Evolutionary conservation across 1,140 invertebrate genomes (phyloP).

Genomic region (Probaryconus sp.): DNA sequence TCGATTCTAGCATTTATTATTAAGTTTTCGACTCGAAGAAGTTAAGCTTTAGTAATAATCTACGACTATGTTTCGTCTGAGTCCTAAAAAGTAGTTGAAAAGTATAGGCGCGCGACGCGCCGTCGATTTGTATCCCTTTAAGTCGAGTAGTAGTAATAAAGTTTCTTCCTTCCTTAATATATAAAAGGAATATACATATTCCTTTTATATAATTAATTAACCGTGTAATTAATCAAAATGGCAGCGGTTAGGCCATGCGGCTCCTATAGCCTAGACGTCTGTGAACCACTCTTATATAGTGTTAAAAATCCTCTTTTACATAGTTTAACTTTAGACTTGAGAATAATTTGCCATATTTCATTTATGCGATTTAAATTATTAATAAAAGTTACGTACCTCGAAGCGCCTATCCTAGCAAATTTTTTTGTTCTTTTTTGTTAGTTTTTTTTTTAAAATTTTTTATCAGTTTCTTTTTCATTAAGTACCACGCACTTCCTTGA

Average conservation of each 20-base stretch:
- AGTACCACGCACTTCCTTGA: constrained; percentile 22
- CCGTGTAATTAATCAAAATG: constrained; percentile 75
- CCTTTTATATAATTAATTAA: constrained; percentile 71
- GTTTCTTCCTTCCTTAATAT: constrained; percentile 56
- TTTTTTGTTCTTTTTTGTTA: too few species aligned
- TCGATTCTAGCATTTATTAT: constrained; percentile 71
- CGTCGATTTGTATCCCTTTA: constrained; percentile 64
- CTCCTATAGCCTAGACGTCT: constrained; percentile 76
- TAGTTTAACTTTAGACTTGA: constrained; percentile 74
- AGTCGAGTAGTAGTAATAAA: constrained; percentile 76
- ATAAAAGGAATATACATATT: too few species aligned
- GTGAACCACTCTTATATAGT: constrained; percentile 75
- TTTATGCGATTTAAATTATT: constrained; percentile 69
- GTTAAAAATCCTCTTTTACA: constrained; percentile 73
- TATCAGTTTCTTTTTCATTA: constrained; percentile 65
- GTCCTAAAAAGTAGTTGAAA: constrained; percentile 77
- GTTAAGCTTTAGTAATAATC: constrained; percentile 67
- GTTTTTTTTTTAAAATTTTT: too few species aligned
- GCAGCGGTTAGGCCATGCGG: constrained; percentile 79
- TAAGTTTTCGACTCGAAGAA: constrained; percentile 68
- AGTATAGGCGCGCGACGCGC: constrained; percentile 65
- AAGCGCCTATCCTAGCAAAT: constrained; percentile 76
- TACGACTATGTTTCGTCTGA: constrained; percentile 71
- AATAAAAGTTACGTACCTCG: constrained; percentile 74
- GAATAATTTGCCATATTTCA: constrained; percentile 71